These are phyloP conservation scores for Atherinomorus stipes DNA, from an alignment of 2,113 vertebrate genomes.

Conservation along the genomic window DNA sequence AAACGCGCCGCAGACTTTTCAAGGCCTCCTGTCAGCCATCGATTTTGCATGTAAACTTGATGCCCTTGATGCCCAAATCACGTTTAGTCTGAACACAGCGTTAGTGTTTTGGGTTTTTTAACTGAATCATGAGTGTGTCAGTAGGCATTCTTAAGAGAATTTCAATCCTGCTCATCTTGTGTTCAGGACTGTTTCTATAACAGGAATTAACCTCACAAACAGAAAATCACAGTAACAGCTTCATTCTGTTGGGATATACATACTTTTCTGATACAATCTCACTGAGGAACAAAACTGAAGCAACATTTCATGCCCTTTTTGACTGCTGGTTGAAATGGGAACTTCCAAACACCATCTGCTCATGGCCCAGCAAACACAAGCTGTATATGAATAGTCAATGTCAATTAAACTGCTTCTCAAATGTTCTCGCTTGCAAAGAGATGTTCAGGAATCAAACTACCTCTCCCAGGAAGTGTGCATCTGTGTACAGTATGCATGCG, in stretches of 20 bases:
- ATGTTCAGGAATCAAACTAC: conserved; percentile 51
- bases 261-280: neutral
- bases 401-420: conserved; percentile 75
- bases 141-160: too few species aligned
- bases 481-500: conserved; percentile 52
- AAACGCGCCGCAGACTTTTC: too few species aligned
- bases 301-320: conserved; percentile 30
- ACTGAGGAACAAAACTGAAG: conserved; percentile 21
- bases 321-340: conserved; percentile 48
- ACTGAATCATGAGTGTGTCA: too few species aligned
- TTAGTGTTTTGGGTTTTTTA: too few species aligned
- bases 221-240: too few species aligned
- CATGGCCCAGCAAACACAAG: conserved; percentile 42
- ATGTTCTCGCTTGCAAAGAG: conserved; percentile 61
- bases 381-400: conserved; percentile 67
- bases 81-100: too few species aligned
- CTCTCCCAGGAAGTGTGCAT: conserved; percentile 65
- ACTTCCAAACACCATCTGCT: conserved; percentile 72
- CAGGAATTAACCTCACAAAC: too few species aligned
- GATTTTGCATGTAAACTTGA: too few species aligned
- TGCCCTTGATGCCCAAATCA: too few species aligned
- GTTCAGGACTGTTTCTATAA: neutral
- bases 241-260: too few species aligned
- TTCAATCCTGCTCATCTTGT: too few species aligned
- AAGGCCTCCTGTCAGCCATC: too few species aligned